A percentile compares a stretch with the other conserved stretches of the same genome.
phyloP scores from a whole-genome alignment of 2,888 invertebrate species.

The Galerucella nymphaeae region DNA sequence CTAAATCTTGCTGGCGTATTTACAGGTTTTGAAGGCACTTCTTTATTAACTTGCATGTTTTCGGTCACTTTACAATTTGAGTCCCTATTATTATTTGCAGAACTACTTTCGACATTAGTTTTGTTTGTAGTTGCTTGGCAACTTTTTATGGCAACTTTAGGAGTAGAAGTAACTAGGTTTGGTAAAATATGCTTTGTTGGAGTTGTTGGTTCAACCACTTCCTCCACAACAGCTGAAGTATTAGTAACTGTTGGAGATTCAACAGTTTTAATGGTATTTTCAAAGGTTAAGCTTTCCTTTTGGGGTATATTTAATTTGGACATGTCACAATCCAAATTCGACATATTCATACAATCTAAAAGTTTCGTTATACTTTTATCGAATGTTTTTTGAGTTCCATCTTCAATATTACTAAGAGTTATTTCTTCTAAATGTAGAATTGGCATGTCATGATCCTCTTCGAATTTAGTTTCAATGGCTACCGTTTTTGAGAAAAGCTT shows the following conservation, averaged over 20 bases:
- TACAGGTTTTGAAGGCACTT: background rate
- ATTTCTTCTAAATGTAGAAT: conserved; percentile 45
- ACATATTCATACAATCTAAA: conserved; percentile 43
- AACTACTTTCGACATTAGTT: background rate
- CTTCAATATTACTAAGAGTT: conserved; percentile 39
- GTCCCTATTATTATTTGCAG: background rate
- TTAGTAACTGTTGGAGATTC: background rate
- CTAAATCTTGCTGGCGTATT: conserved; percentile 11
- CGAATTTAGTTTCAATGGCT: conserved; percentile 32
- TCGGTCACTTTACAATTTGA: background rate
- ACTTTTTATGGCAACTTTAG: background rate
- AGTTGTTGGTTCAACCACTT: background rate
- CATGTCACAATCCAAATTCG: conserved; percentile 40
- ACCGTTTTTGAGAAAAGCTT: conserved; percentile 22
- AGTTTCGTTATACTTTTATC: conserved; percentile 42
- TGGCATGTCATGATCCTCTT: conserved; percentile 47
- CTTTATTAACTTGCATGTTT: conserved; percentile 2
- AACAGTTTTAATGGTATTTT: conserved; percentile 8
- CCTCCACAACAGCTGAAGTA: background rate
- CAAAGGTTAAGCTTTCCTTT: conserved; percentile 2
- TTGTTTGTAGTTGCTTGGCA: background rate
- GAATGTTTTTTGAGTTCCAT: conserved; percentile 30
- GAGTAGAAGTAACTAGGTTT: conserved; percentile 10
- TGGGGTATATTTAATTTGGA: conserved; percentile 23
- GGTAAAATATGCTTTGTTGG: background rate